Conservation (phyloP, 2,113 vertebrate genomes). For the Sylvicapra grimmia region DNA sequence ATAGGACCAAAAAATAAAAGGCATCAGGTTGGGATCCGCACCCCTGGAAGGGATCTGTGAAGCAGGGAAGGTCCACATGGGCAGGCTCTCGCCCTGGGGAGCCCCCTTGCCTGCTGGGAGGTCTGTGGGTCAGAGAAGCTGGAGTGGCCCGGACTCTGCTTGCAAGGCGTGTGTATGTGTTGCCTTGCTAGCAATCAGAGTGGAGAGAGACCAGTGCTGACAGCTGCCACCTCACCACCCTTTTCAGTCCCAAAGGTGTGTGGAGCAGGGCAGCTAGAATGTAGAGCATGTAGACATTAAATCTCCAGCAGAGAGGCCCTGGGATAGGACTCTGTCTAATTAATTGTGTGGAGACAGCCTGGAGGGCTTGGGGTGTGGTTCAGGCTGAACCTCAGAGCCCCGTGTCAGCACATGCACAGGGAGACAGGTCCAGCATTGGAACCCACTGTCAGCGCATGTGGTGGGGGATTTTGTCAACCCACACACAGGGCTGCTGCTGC, state of each 20-base stretch:
- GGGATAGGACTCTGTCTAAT: neutral
- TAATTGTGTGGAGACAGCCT: neutral
- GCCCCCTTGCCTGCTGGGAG: neutral
- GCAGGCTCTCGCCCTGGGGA: neutral
- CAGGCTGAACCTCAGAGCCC: neutral
- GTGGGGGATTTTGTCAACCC: neutral
- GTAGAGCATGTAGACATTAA: neutral
- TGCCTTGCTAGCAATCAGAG: neutral
- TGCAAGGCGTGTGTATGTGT: neutral
- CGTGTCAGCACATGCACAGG: neutral
- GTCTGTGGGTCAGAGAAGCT: neutral
- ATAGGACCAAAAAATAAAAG: neutral
- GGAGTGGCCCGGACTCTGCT: neutral
- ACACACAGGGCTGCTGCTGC: neutral
- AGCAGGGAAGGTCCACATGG: neutral
- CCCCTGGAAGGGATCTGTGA: neutral
- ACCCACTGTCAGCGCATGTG: neutral
- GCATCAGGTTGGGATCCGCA: neutral
- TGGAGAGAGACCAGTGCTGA: neutral
- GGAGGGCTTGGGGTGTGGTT: neutral
- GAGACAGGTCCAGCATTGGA: neutral
- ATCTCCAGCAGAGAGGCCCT: neutral
- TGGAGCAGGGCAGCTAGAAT: neutral
- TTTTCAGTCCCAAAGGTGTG: neutral
- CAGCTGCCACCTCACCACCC: neutral